Evolutionary conservation across 2,113 vertebrate species (phyloP).

Genomic region (Trogon melanurus): DNA sequence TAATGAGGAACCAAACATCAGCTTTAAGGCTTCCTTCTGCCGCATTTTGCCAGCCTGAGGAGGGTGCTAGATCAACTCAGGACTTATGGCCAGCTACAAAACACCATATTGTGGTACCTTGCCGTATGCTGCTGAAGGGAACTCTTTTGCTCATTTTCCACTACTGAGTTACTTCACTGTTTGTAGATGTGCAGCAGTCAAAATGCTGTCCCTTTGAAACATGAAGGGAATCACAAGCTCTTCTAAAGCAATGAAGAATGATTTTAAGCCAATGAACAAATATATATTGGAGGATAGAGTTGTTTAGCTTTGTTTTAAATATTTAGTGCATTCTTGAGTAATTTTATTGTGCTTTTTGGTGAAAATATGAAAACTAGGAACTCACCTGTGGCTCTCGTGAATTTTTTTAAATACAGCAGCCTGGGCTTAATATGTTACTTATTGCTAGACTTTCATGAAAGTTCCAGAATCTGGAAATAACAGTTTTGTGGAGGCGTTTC

Average conservation of each 20-base stretch:
- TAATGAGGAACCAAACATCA: neutral
- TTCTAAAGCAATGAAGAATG: neutral
- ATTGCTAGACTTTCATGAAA: neutral
- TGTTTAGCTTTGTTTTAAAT: neutral
- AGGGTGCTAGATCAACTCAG: neutral
- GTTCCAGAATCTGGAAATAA: neutral
- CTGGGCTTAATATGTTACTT: neutral
- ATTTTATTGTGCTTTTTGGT: neutral
- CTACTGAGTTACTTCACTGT: neutral
- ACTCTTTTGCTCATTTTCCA: neutral
- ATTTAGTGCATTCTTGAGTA: neutral
- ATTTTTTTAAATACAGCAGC: neutral
- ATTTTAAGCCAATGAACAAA: neutral
- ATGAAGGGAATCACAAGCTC: neutral
- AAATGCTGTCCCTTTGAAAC: neutral
- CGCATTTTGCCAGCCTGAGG: neutral
- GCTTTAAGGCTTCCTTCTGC: neutral
- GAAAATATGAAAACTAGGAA: neutral
- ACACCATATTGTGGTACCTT: fast-evolving
- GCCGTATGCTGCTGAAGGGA: neutral
- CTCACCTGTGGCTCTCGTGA: neutral
- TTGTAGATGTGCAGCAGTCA: neutral
- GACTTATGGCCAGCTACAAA: neutral
- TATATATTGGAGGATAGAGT: neutral
- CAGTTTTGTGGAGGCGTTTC: neutral